These are phyloP conservation scores for Acanthosepion esculentum DNA, from an alignment of 2,888 invertebrate species.

Conservation along the genomic window DNA sequence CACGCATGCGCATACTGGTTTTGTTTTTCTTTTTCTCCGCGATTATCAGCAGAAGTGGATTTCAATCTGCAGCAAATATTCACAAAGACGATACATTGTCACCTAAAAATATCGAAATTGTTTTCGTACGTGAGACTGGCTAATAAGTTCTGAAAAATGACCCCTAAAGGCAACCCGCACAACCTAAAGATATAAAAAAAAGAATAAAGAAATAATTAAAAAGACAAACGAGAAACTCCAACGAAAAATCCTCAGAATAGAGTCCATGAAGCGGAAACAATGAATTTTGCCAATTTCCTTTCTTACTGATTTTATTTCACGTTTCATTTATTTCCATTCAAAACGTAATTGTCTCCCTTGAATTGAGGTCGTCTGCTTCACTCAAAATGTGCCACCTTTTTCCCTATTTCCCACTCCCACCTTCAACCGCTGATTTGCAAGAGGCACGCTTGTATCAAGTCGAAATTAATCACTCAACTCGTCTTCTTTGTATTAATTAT, in stretches of 20 bases:
- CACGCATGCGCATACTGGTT: background rate
- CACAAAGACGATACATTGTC: background rate
- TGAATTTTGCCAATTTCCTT: slow-evolving; percentile 33
- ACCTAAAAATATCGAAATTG: slow-evolving; percentile 13
- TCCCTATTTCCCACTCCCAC: background rate
- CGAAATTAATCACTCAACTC: slow-evolving; percentile 3
- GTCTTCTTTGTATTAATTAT: background rate
- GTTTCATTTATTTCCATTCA: slow-evolving; percentile 23
- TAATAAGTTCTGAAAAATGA: background rate
- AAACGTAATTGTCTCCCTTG: slow-evolving; percentile 8
- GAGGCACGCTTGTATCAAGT: background rate
- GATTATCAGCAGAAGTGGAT: background rate
- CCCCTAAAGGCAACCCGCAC: background rate
- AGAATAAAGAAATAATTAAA: background rate
- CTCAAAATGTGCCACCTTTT: background rate
- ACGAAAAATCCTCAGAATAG: background rate
- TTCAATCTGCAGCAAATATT: background rate
- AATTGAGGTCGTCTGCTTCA: slow-evolving; percentile 22
- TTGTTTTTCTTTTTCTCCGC: background rate
- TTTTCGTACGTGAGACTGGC: slow-evolving; percentile 16
- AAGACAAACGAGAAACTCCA: background rate
- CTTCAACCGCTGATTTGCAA: background rate
- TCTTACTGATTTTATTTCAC: slow-evolving; percentile 33
- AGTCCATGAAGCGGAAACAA: slow-evolving; percentile 1
- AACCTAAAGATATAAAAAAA: background rate